Conservation (phyloP, 2,888 invertebrate genomes). For the Phaedon cochleariae region DNA sequence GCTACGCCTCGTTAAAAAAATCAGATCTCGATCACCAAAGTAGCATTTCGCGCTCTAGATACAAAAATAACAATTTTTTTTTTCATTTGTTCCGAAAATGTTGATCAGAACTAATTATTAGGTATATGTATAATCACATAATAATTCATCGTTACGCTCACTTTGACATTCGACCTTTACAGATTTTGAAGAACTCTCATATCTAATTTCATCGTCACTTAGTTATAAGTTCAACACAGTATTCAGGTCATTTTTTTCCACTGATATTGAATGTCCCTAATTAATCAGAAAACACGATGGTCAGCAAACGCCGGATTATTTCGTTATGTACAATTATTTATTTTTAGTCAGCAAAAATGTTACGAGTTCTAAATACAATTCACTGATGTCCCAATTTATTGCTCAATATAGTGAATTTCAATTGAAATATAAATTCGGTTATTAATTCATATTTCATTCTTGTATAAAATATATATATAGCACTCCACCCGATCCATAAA, state of each 20-base stretch:
- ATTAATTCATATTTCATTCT: not conserved
- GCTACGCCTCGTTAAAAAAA: too few species aligned
- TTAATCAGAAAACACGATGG: not conserved
- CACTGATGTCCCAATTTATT: not conserved
- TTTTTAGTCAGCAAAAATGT: slow-evolving; percentile 1
- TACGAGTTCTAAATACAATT: not conserved
- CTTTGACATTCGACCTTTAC: not conserved
- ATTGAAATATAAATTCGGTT: not conserved
- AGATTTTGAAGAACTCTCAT: not conserved
- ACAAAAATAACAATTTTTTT: too few species aligned
- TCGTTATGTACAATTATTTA: not conserved
- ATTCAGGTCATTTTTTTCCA: not conserved
- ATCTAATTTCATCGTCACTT: not conserved
- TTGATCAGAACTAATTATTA: too few species aligned
- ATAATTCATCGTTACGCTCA: not conserved
- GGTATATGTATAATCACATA: too few species aligned
- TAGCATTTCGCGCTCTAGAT: too few species aligned
- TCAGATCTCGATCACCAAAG: too few species aligned
- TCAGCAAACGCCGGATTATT: not conserved
- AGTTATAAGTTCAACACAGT: not conserved
- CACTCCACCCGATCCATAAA: too few species aligned
- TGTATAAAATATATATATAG: too few species aligned
- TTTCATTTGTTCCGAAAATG: too few species aligned
- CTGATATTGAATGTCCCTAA: not conserved
- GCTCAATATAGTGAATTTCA: not conserved